Percentiles rank a stretch among this genome's conserved stretches.
Evolutionary conservation across 2,113 vertebrate species (phyloP).

Genomic region (Myiagra hebetior): DNA sequence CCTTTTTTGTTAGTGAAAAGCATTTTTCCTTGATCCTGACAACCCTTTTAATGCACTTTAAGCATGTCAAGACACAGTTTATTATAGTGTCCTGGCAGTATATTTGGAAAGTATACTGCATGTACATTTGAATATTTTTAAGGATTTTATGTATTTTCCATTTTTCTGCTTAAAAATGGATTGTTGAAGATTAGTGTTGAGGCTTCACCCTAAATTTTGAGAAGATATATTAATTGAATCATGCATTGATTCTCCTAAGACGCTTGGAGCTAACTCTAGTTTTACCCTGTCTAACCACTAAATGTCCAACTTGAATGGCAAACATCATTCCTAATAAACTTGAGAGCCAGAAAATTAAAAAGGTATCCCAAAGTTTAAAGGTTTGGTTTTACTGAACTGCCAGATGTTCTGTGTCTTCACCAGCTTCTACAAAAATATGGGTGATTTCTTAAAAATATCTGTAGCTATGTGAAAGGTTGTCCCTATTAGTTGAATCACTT

Average conservation of each 20-base stretch:
- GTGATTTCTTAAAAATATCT: neutral
- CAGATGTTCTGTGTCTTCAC: neutral
- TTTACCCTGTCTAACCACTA: neutral
- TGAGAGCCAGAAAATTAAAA: neutral
- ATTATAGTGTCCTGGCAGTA: neutral
- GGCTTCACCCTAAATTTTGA: neutral
- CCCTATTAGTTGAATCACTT: neutral
- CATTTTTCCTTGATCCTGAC: neutral
- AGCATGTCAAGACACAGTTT: neutral
- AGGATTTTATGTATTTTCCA: neutral
- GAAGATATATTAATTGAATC: neutral
- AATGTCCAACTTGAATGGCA: neutral
- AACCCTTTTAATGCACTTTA: neutral
- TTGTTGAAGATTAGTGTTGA: neutral
- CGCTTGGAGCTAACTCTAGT: neutral
- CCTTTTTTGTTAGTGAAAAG: neutral
- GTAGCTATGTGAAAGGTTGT: neutral
- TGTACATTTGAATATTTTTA: neutral
- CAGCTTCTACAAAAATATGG: neutral
- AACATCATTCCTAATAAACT: neutral
- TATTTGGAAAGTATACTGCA: neutral
- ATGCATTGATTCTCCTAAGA: neutral
- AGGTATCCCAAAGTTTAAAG: neutral
- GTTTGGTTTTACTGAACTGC: neutral
- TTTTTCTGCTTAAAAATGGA: neutral